phyloP scores from a whole-genome alignment of 2,888 invertebrate species.

The Anagyrus pseudococci region DNA sequence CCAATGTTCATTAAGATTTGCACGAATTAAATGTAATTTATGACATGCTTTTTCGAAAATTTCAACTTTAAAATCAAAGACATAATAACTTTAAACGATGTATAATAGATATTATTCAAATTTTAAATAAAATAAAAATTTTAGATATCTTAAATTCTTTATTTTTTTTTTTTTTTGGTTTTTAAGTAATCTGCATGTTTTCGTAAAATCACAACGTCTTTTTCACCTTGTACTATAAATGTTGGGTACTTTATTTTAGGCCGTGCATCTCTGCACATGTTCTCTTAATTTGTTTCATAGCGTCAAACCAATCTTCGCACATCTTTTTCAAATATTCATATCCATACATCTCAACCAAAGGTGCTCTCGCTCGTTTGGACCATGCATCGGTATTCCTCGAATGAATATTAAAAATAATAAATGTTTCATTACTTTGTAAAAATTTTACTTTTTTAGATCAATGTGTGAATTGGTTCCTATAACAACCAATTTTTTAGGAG shows the following conservation, averaged over 20 bases:
- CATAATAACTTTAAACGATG: not conserved
- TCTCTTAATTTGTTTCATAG: constrained; percentile 70
- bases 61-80: constrained; percentile 66
- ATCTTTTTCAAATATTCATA: constrained; percentile 71
- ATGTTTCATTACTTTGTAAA: constrained; percentile 66
- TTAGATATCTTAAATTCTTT: constrained; percentile 68
- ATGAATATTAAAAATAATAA: not conserved
- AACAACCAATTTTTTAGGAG: constrained; percentile 77
- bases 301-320: constrained; percentile 79
- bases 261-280: constrained; percentile 74
- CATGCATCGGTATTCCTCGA: constrained; percentile 76
- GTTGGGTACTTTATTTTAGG: constrained; percentile 76
- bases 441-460: constrained; percentile 68
- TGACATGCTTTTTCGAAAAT: constrained; percentile 85
- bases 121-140: constrained; percentile 43
- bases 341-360: constrained; percentile 78
- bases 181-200: constrained; percentile 78
- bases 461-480: constrained; percentile 83
- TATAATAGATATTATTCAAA: too few species aligned
- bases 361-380: constrained; percentile 79
- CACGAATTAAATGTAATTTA: constrained; percentile 81
- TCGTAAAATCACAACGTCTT: constrained; percentile 78
- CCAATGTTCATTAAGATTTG: constrained; percentile 83
- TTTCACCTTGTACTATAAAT: constrained; percentile 82
- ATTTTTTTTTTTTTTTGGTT: constrained; percentile 76